Conservation (phyloP, 1,140 invertebrate genomes). For the Apis mellifera region Amel_HAv3.1 CM009946.2:2813001-2813500, state of each 20-base stretch:
- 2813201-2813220: conserved; percentile 36
- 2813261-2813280: background rate
- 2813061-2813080: background rate
- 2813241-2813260: background rate
- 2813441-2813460: conserved; percentile 16
- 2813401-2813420: background rate
- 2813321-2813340: background rate
- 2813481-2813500: background rate
- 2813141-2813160: background rate
- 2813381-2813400: conserved; percentile 11
- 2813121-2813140: conserved; percentile 34
- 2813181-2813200: conserved; percentile 2
- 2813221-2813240: background rate
- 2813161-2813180: conserved; percentile 43
- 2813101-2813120: conserved; percentile 32
- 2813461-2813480: background rate
- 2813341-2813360: background rate
- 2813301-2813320: background rate
- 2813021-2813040: background rate
- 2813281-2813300: too few species aligned
- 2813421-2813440: background rate
- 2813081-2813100: background rate
- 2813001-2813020: too few species aligned
- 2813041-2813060: background rate
- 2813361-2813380: conserved; percentile 41